phyloP scores from a whole-genome alignment of 1,140 invertebrate genomes.

The Drosophila rufa region DNA sequence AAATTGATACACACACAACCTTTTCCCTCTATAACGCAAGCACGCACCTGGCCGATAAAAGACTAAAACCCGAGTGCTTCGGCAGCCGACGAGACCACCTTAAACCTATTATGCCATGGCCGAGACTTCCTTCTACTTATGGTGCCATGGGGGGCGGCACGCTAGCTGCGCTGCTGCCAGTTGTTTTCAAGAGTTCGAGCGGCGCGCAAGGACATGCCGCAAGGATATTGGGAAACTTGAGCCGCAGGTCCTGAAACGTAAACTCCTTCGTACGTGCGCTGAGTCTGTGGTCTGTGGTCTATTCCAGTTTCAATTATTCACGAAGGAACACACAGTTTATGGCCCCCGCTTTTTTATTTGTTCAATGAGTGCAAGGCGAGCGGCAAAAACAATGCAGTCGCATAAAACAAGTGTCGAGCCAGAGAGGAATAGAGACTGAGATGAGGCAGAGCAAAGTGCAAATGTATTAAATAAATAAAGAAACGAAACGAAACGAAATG shows the following conservation, averaged over 20 bases:
- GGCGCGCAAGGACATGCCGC: conserved; percentile 58
- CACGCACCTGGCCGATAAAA: neutral
- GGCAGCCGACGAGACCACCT: conserved; percentile 1
- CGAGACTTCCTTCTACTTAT: too few relatives aligned
- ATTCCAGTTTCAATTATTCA: conserved; percentile 64
- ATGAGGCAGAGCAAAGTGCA: conserved; percentile 59
- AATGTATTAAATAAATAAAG: conserved; percentile 75
- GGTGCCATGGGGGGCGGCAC: conserved; percentile 5
- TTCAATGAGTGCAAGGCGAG: conserved; percentile 42
- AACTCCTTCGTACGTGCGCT: conserved; percentile 29
- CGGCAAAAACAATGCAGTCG: conserved; percentile 65
- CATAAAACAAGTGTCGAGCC: conserved; percentile 45
- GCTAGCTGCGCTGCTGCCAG: conserved; percentile 31
- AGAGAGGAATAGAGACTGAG: neutral
- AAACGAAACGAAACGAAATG: conserved; percentile 24
- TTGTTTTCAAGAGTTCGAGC: conserved; percentile 48
- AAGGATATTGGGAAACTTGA: conserved; percentile 38
- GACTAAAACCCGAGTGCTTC: neutral
- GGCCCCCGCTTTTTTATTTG: conserved; percentile 28
- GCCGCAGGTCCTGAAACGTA: conserved; percentile 3
- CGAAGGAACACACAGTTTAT: conserved; percentile 62
- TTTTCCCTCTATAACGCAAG: neutral
- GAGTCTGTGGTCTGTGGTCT: conserved; percentile 35
- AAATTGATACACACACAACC: too few relatives aligned
- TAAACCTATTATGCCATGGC: neutral